These are phyloP conservation scores for Diadema setosum DNA, from an alignment of 35 echinoderm and acorn worm genomes.

Conservation along the genomic window DNA sequence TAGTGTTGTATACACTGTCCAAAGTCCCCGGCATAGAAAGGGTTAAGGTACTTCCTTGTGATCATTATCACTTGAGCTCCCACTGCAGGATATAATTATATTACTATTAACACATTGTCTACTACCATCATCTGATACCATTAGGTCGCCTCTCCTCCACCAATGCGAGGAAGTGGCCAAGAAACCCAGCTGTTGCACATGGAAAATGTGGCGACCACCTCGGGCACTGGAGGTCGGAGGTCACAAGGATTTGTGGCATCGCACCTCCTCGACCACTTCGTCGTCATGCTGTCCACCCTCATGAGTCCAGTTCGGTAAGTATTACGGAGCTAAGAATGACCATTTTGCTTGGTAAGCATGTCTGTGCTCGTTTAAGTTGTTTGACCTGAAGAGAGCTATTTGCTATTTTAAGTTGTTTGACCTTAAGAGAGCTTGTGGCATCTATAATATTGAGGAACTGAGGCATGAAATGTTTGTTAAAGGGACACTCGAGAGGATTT, in stretches of 20 bases:
- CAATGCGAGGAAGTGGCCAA: neutral
- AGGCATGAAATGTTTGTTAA: neutral
- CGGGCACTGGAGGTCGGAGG: neutral
- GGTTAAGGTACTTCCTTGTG: too few relatives aligned
- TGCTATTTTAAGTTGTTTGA: neutral
- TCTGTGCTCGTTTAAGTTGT: neutral
- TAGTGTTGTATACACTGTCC: too few relatives aligned
- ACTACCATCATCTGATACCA: too few relatives aligned
- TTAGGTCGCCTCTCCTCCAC: neutral
- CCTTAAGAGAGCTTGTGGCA: neutral
- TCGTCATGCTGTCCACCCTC: conserved; percentile 58
- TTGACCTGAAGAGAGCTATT: neutral
- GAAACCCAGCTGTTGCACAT: neutral
- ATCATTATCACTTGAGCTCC: too few relatives aligned
- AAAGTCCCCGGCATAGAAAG: too few relatives aligned
- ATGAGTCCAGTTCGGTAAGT: conserved; percentile 91
- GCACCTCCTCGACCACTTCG: conserved; percentile 80
- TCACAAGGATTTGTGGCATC: conserved; percentile 37
- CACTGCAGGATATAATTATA: too few relatives aligned
- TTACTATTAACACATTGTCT: too few relatives aligned
- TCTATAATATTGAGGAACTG: neutral
- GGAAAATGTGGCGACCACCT: neutral
- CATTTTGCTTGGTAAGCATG: neutral
- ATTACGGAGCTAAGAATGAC: neutral
- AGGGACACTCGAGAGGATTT: neutral